Base-by-base conservation (phyloP, 2,113 vertebrate species). In the Pseudorhombus dupliciocellatus region DNA sequence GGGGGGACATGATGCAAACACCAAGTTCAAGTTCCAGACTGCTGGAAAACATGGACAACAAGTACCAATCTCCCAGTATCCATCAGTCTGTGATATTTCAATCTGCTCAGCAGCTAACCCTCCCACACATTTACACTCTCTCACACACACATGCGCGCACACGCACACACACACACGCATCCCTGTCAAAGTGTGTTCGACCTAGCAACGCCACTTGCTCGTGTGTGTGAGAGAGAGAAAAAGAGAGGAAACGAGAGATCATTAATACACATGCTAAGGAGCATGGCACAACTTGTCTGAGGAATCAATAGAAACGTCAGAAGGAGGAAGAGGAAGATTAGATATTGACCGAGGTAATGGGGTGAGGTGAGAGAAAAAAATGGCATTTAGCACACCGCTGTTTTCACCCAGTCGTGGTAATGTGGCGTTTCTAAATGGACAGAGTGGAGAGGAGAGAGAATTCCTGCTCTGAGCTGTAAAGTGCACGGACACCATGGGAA, bases 311-410 rank as follows among this genome's bases (percentile, higher is more conserved):
- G 60, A 64, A 86, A 83, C 67, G 70, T 77, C 81, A 87, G 25
- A 63, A 78, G 56, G 54, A 83, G 79, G 79, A 90, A 84, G 67
- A 73, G 46, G 71, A 73, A 72, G 74, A 90, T 87, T 88, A 86
- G 79, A 71, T 88, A 91, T 89, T 84, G 87, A 91, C 74, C 70
- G 65, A 79, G 74, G 80, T 86, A 86, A 87, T 80, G 83, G 80
- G 70, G 70, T 85, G 81, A 79, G 73, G 75, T 72, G 69, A 78
- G 60, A 56, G 66, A 69, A 66, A 65, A 65, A 71, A 75, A 74
- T 31, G 55, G 31, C 65, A 81, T 75, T 77, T 73, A 42, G 40
- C 55, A 37, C 57, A 71, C 52, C 34, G 61, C 28, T 66, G 66
- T 82, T 85, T 73, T 77, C 58, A 83, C 79, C 58, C 75, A 16